A percentile compares a stretch with the other conserved stretches of the same genome.
phyloP scores from a whole-genome alignment of 2,888 invertebrate genomes.

The Cylindroiulus punctatus region DNA sequence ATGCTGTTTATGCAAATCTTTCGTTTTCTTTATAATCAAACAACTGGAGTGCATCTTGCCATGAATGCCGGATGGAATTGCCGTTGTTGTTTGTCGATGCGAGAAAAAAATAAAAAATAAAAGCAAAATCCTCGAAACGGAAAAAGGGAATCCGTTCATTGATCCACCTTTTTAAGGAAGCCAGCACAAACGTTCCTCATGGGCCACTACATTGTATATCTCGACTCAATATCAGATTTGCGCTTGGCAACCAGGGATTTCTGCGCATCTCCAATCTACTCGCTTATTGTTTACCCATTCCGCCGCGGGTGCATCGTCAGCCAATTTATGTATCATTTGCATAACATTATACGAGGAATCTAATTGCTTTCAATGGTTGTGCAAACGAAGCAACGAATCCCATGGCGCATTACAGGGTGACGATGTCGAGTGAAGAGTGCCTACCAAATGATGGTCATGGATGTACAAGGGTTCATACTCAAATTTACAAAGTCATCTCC shows the following conservation, averaged over 20 bases:
- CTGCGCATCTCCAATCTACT: neutral
- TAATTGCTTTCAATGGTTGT: constrained; percentile 43
- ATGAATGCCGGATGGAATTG: constrained; percentile 47
- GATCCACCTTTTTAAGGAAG: constrained; percentile 38
- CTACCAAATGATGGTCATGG: too few relatives aligned
- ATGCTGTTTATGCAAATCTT: constrained; percentile 47
- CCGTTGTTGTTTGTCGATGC: constrained; percentile 30
- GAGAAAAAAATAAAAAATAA: neutral
- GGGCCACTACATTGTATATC: neutral
- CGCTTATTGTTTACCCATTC: constrained; percentile 41
- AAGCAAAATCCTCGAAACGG: neutral
- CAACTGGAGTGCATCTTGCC: constrained; percentile 43
- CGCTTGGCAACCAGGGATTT: constrained; percentile 42
- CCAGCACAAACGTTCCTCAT: neutral
- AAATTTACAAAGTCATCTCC: too few relatives aligned
- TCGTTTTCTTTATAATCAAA: constrained; percentile 47
- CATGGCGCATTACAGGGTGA: neutral
- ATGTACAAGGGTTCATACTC: too few relatives aligned
- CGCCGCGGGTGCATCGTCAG: constrained; percentile 36
- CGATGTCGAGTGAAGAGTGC: neutral
- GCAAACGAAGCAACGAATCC: constrained; percentile 29
- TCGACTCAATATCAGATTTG: constrained; percentile 18
- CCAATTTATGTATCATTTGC: constrained; percentile 43
- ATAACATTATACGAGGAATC: constrained; percentile 25
- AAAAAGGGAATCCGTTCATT: constrained; percentile 32